Evolutionary conservation across 2,797 vertebrate genomes (phyloP).

Genomic region (Squalus acanthias): DNA sequence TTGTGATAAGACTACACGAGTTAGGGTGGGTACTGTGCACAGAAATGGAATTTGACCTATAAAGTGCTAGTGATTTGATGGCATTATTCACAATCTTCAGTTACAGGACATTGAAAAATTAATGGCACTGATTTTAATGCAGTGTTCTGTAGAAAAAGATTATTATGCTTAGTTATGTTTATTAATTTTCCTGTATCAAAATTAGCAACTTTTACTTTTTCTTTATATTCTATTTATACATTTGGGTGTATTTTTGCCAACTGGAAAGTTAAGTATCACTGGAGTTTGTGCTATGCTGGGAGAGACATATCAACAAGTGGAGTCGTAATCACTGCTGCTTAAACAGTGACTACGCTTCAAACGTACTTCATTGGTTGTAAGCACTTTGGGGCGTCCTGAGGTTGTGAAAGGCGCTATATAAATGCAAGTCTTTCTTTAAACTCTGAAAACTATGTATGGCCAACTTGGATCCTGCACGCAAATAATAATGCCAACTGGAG

Average conservation of each 20-base stretch:
- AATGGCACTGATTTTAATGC: background rate
- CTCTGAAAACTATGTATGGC: background rate
- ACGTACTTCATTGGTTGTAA: background rate
- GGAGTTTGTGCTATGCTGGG: background rate
- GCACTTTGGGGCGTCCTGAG: background rate
- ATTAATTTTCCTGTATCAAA: background rate
- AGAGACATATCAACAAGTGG: background rate
- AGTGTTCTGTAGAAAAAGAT: background rate
- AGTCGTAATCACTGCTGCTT: background rate
- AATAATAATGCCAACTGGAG: background rate
- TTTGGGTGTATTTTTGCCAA: background rate
- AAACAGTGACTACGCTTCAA: background rate
- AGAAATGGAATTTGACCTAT: background rate
- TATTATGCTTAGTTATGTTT: background rate
- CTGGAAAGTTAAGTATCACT: background rate
- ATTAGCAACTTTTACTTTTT: background rate
- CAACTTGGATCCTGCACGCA: background rate
- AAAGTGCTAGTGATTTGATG: background rate
- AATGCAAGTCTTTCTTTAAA: background rate
- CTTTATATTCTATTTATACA: background rate
- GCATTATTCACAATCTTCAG: background rate
- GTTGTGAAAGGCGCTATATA: background rate
- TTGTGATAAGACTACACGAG: background rate
- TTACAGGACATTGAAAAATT: background rate
- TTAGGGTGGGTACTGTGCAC: background rate